phyloP scores from a whole-genome alignment of 92 coral and sea anemone genomes.

The Epizoanthus ramosus region DNA sequence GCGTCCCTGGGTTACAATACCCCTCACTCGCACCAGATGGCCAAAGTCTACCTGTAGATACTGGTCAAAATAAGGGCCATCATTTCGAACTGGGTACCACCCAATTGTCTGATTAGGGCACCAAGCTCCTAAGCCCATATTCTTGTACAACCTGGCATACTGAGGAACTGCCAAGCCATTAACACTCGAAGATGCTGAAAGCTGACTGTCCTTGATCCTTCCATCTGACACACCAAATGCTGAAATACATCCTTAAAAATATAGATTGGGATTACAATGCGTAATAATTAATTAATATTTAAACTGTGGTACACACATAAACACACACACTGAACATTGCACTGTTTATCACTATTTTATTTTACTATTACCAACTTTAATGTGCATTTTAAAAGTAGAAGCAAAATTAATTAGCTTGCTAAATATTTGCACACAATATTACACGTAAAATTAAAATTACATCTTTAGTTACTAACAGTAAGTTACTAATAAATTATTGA shows the following conservation, averaged over 20 bases:
- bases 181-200: constrained; percentile 46
- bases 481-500: too few relatives aligned
- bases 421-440: too few relatives aligned
- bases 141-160: constrained; percentile 58
- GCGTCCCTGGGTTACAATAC: constrained; percentile 78
- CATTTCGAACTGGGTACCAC: constrained; percentile 14
- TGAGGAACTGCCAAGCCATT: constrained; percentile 22
- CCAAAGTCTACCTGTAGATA: constrained; percentile 59
- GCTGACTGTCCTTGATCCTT: constrained; percentile 66
- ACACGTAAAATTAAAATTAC: too few relatives aligned
- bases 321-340: too few relatives aligned
- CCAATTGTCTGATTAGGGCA: constrained; percentile 54
- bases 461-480: too few relatives aligned
- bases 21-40: constrained; percentile 53
- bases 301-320: too few relatives aligned
- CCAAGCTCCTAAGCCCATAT: constrained; percentile 74
- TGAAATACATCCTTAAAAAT: constrained; percentile 54
- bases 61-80: constrained; percentile 61
- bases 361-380: too few relatives aligned
- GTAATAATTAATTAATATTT: too few relatives aligned
- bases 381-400: too few relatives aligned
- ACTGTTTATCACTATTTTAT: too few relatives aligned
- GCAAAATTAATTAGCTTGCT: too few relatives aligned
- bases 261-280: neutral
- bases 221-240: constrained; percentile 82